Evolutionary conservation across 2,113 vertebrate genomes (phyloP).

Genomic region (Rhabdornis inornatus): DNA sequence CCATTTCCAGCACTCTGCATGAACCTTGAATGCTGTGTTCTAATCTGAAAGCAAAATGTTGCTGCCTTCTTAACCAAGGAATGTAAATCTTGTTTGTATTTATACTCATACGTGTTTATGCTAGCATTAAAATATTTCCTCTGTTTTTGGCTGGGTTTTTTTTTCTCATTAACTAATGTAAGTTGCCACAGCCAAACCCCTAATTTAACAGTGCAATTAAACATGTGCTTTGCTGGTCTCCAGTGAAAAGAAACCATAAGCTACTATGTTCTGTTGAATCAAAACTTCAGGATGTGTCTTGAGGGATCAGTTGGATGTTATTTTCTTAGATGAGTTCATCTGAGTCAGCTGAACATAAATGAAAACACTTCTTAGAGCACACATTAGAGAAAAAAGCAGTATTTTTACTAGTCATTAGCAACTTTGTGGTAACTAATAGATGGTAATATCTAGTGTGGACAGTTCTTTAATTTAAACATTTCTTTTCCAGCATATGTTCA

Average conservation of each 20-base stretch:
- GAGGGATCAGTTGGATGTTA: slow-evolving; percentile 18
- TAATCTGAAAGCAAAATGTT: slow-evolving; percentile 13
- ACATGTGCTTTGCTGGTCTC: slow-evolving; percentile 27
- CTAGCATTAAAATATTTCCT: slow-evolving; percentile 52
- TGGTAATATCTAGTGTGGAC: not conserved
- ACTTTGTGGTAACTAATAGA: slow-evolving; percentile 23
- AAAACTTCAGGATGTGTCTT: slow-evolving; percentile 41
- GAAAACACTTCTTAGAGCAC: not conserved
- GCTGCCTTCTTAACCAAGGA: not conserved
- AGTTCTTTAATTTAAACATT: slow-evolving; percentile 7
- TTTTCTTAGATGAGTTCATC: slow-evolving; percentile 46
- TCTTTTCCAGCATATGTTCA: not conserved
- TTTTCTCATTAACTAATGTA: slow-evolving; percentile 17
- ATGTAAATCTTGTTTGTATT: slow-evolving; percentile 44
- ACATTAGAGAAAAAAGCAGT: slow-evolving; percentile 26
- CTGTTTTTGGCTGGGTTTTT: not conserved
- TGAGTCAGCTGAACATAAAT: slow-evolving; percentile 38
- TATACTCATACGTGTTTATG: slow-evolving; percentile 32
- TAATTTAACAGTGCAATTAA: slow-evolving; percentile 50
- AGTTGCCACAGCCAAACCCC: slow-evolving; percentile 38
- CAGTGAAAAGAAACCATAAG: not conserved
- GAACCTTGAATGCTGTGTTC: not conserved
- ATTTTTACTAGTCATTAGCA: slow-evolving; percentile 39
- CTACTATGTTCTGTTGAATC: slow-evolving; percentile 37
- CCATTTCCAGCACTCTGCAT: not conserved